These are phyloP conservation scores for Pimpla rufipes DNA, from an alignment of 2,888 invertebrate genomes.

Conservation along the genomic window DNA sequence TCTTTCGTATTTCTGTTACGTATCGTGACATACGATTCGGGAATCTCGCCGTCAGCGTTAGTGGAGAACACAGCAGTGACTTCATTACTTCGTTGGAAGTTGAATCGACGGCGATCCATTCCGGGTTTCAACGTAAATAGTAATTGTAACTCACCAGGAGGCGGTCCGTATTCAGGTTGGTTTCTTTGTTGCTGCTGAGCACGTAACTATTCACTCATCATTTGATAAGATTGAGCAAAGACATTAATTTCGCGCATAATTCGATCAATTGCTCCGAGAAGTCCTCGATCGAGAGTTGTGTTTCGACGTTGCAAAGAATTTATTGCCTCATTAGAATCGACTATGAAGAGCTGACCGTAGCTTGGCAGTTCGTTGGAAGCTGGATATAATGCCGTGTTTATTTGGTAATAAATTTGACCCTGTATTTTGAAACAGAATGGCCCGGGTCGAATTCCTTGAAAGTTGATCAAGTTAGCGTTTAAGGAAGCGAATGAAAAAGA, in stretches of 20 bases:
- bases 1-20: conserved; percentile 62
- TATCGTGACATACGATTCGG: conserved; percentile 65
- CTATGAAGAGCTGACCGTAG: conserved; percentile 54
- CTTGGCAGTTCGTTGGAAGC: conserved; percentile 39
- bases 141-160: conserved; percentile 53
- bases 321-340: conserved; percentile 53
- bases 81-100: conserved; percentile 66
- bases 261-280: conserved; percentile 48
- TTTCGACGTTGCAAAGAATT: conserved; percentile 38
- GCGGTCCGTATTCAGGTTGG: conserved; percentile 28
- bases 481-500: conserved; percentile 67
- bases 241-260: conserved; percentile 62
- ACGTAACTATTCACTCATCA: conserved; percentile 65
- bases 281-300: conserved; percentile 34
- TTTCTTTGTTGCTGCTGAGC: conserved; percentile 42
- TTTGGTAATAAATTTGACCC: conserved; percentile 62
- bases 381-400: conserved; percentile 53
- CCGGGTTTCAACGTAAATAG: conserved; percentile 59
- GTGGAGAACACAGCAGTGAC: conserved; percentile 66
- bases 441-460: conserved; percentile 51
- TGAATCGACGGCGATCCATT: conserved; percentile 65
- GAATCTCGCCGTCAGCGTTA: conserved; percentile 67
- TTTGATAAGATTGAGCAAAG: conserved; percentile 66
- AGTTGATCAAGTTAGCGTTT: conserved; percentile 65
- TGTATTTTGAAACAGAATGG: conserved; percentile 62